Evolutionary conservation across 2,113 vertebrate genomes (phyloP), one percentile per base, ranked within the genome.

Genomic region (Poeciliopsis occidentalis): DNA sequence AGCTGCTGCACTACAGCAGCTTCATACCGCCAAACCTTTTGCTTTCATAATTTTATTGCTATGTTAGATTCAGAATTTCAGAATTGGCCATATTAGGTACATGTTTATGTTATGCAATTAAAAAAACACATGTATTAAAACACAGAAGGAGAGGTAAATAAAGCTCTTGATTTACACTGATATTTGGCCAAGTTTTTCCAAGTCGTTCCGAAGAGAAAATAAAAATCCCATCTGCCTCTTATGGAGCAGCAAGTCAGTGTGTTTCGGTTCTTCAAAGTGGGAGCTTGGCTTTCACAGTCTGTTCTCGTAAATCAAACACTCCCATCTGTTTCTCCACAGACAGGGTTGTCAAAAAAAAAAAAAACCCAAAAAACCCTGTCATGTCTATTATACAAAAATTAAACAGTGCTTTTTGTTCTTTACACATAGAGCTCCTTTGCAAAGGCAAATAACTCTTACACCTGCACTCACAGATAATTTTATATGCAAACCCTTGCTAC

Each of bases 1-100:
- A 87, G 85, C 85, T 82, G 68, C 78, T 81, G 76, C 76, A 82
- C 70, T 86, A 69, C 64, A 75, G 77, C 83, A 86, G 79, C 74
- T 63, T 75, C 73, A 89, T 69, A 85, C 83, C 70, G 81, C 79
- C 19, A n/a, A 81, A 85, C 77, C 73, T 76, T 73, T 80, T 85
- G 78, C 79, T 76, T 71, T 41, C 30, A 64, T 69, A 31, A 75
- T 83, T 79, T 91, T 92, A 92, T 93, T 93, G 91, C 91, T 91
- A 72, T 85, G 73, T 74, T 85, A 37, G 39, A 85, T 65, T 79
- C 57, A 80, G 70, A 74, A 65, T 81, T 66, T 84, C 68, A 26
- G 34, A 29, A 29, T 81, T 37, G 64, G 81, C 68, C 72, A 27
- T 73, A 51, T 81, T 64, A 39, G 44, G 29, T 69, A 37, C 37